Base-by-base conservation (phyloP, 2,888 invertebrate genomes). In the Acronicta leporina region DNA sequence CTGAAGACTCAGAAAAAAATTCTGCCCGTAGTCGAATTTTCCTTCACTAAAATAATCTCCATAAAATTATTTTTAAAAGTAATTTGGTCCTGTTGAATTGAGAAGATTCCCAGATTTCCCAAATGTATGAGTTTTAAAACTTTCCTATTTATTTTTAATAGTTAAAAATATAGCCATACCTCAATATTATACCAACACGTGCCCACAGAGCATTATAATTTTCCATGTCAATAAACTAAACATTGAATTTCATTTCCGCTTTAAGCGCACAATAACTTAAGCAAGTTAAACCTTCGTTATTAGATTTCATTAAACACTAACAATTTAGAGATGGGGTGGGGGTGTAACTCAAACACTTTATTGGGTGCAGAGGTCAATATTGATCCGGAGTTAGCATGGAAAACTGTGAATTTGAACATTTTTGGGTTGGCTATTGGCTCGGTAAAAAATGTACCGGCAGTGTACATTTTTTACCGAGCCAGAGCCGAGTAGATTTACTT, bases 281-380 rank as follows among this genome's bases (percentile, higher is more conserved):
- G 52, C 46, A 61, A 69, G 57, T 71, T 69, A 64, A 65, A 64
- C 54, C 58, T 63, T 61, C 56, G 57, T 71, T 76, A 76, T 73
- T 71, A 65, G 68, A 68, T 79, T 77, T 68, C 75, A 79, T 77
- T 77, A 79, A 70, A 70, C 62, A 62, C 72, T 71, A 65, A 71
- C 74, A 76, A 79, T 65, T 77, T 73, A 75, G 61, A 63, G 69
- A 73, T 69, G 75, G 62, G 45, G 56, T 55, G 64, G 9, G 74
- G 74, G 60, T 51, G 60, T 65, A 65, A 73, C 55, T 77, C 76
- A 73, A 67, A 72, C 73, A 64, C 73, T 82, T 81, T 79, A 80
- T 63, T 55, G 54, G 49, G 3, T 53, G 40, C 49, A 53, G 43
- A 42, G 64, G 74, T 78, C 79, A 79, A 73, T 80, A 80, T 79